phyloP scores from a whole-genome alignment of 2,888 invertebrate genomes.

The Cephus pulcher region DNA sequence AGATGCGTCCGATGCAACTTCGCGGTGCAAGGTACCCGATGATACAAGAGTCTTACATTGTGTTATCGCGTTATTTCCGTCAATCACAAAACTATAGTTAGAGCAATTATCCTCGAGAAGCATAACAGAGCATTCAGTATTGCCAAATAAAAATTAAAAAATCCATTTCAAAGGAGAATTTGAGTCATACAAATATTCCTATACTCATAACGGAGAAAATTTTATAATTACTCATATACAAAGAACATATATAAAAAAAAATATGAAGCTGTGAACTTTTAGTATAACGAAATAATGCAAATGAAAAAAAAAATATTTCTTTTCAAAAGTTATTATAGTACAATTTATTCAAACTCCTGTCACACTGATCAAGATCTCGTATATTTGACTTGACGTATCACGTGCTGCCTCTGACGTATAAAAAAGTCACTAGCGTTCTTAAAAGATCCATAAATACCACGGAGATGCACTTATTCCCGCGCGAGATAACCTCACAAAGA shows the following conservation, averaged over 20 bases:
- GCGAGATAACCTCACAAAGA: not conserved
- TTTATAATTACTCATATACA: not conserved
- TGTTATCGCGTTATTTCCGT: slow-evolving; percentile 3
- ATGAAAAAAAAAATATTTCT: not conserved
- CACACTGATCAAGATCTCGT: not conserved
- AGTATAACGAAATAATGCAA: not conserved
- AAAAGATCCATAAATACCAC: not conserved
- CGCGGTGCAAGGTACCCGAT: slow-evolving; percentile 26
- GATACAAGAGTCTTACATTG: not conserved
- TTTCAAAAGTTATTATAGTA: not conserved
- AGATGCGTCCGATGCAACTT: slow-evolving; percentile 56
- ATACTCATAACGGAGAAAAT: not conserved
- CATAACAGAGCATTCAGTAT: not conserved
- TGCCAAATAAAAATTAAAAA: not conserved
- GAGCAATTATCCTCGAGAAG: not conserved
- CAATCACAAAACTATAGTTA: not conserved
- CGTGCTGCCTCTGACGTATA: not conserved
- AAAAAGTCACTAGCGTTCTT: not conserved
- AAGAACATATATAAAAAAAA: not conserved
- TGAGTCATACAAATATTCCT: not conserved
- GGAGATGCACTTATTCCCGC: not conserved
- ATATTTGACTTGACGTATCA: not conserved
- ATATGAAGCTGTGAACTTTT: not conserved
- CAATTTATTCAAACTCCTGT: not conserved
- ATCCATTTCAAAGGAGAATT: not conserved